Base-by-base conservation (phyloP, 2,888 invertebrate genomes). In the Cerastoderma edule region DNA sequence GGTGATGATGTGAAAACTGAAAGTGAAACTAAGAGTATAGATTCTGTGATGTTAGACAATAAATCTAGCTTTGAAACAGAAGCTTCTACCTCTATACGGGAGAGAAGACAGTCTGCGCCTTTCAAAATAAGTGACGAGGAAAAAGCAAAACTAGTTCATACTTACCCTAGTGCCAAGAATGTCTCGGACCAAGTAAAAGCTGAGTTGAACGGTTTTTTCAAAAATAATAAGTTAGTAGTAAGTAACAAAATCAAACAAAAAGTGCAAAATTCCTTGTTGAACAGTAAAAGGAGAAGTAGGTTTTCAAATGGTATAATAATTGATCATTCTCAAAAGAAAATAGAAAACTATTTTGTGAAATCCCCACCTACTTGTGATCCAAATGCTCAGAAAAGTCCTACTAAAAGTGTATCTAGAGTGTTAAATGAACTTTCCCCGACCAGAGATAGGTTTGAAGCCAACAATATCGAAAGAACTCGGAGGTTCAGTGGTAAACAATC, bases 351-450 rank as follows among this genome's bases (percentile, higher is more conserved):
- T 50, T 82, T 84, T 56, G 74, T 68, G 39, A 75, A 67, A 39
- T 81, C 74, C 19, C 72, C 73, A 65, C 70, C 69, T 13, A 44
- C 48, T 0, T 75, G 76, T 68, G 80, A 80, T 35, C 72, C 80
- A 8, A 67, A 66, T 10, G 73, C 73, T 16, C 60, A 68, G 3
- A 80, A 80, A 68, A 72, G 72, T 65, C 72, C 80, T 22, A 74
- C 71, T 50, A 80, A 75, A 67, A 72, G 72, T 67, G 72, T 78
- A 19, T 80, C 81, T 30, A 60, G 85, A 32, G 85, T 87, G n/a
- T 75, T 88, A n/a, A 83, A 88, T 76, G 85, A 87, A 54, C 82
- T 86, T 16, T 86, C 86, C 10, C 87, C 87, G 2, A 82, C 83
- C 3, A 82, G 86, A 53, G 82, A 85, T 27, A 69, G 84, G 28